phyloP scores from a whole-genome alignment of 2,888 invertebrate genomes.

The Acronicta alni region DNA sequence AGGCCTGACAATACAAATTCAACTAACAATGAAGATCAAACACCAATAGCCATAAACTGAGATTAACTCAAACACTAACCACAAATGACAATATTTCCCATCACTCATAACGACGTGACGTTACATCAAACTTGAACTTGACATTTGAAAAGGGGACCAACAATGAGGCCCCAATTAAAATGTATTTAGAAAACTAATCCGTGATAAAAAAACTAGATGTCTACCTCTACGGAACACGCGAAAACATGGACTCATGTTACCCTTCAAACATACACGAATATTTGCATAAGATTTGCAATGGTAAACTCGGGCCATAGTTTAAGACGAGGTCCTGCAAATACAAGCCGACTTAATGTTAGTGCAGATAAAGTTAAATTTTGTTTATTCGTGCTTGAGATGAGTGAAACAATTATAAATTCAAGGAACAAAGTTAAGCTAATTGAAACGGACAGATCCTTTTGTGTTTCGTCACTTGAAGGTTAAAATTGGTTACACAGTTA shows the following conservation, averaged over 20 bases:
- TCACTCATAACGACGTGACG: conserved; percentile 66
- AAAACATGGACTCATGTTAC: conserved; percentile 46
- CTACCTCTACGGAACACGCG: conserved; percentile 31
- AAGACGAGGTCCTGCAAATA: neutral
- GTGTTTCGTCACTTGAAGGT: conserved; percentile 64
- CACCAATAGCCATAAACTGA: conserved; percentile 45
- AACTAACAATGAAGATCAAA: conserved; percentile 14
- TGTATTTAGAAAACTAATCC: conserved; percentile 78
- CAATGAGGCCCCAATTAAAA: conserved; percentile 79
- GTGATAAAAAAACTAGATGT: conserved; percentile 57
- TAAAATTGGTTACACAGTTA: conserved; percentile 56
- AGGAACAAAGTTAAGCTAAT: conserved; percentile 67
- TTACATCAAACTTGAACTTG: conserved; percentile 62
- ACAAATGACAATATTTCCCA: conserved; percentile 65
- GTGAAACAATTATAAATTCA: conserved; percentile 63
- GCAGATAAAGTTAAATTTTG: conserved; percentile 10
- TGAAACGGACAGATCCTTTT: conserved; percentile 72
- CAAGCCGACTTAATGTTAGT: conserved; percentile 10
- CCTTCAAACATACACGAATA: conserved; percentile 42
- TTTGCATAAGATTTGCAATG: conserved; percentile 54
- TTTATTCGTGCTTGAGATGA: neutral
- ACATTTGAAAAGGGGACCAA: conserved; percentile 53
- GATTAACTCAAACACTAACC: conserved; percentile 57
- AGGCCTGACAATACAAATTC: conserved; percentile 23
- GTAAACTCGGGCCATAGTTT: neutral